Evolutionary conservation across 2,113 vertebrate genomes (phyloP), one percentile per base, ranked within the genome.

Genomic region (Craseonycteris thonglongyai): DNA sequence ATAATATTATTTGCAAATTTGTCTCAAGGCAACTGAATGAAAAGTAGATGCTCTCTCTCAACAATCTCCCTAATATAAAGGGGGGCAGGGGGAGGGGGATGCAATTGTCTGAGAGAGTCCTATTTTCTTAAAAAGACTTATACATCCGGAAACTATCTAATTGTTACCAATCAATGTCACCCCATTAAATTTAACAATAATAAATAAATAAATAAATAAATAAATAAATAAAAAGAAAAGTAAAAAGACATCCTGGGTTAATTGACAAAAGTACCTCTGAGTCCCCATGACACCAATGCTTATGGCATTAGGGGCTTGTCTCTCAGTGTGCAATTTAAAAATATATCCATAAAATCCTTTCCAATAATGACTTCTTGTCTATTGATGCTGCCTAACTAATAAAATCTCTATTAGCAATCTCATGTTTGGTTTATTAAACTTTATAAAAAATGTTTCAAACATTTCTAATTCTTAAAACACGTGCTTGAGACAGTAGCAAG

Each of bases 221-320:
- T n/a, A n/a, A n/a, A n/a, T n/a, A n/a, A n/a, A n/a, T n/a, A n/a
- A n/a, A n/a, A n/a, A n/a, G n/a, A n/a, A n/a, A n/a, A n/a, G n/a
- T n/a, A n/a, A n/a, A n/a, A 94, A 93, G 95, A 86, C 68, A 86
- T 91, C 13, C 51, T 79, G 91, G n/a, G 93, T 96, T 97, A 97
- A 96, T 94, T 86, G 94, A 86, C 63, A 78, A 82, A 92, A 96
- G 56, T 82, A 92, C 47, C 66, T 93, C 78, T 91, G 95, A 47
- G 76, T 85, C n/a, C 76, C 45, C 66, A 69, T 4, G 68, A 96
- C 51, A 95, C 45, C 35, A 65, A 18, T 72, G 45, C 38, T 91
- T 59, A 69, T 5, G 72, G 86, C 90, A 93, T 89, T 79, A 38
- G 69, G 68, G 61, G 86, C 91, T 90, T 94, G 68, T 69, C 35